Evolutionary conservation across 2,888 invertebrate species (phyloP).

Genomic region (Chesias legatella): DNA sequence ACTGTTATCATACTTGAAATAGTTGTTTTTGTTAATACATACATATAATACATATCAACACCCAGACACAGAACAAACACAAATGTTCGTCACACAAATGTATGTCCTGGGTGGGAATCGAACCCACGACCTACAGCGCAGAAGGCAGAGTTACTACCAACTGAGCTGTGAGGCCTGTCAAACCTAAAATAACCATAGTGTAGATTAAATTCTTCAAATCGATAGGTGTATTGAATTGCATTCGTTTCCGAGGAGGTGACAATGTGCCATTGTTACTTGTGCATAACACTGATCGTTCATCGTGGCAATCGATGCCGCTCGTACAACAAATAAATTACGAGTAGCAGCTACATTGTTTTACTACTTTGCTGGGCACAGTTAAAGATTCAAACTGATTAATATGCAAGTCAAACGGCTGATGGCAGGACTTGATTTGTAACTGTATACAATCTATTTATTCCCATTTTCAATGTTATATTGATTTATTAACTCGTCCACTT

Average conservation of each 20-base stretch:
- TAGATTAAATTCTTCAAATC: slow-evolving; percentile 50
- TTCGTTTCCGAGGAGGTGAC: slow-evolving; percentile 55
- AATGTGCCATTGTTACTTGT: slow-evolving; percentile 55
- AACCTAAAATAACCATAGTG: not conserved
- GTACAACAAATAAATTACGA: slow-evolving; percentile 8
- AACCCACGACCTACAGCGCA: too few relatives aligned
- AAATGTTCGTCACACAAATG: too few relatives aligned
- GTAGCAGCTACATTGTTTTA: not conserved
- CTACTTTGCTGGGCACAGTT: slow-evolving; percentile 1
- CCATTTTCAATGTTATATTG: slow-evolving; percentile 33
- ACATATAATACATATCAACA: too few relatives aligned
- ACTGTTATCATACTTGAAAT: too few relatives aligned
- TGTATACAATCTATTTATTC: slow-evolving; percentile 2
- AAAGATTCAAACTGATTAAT: too few relatives aligned
- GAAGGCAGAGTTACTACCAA: too few relatives aligned
- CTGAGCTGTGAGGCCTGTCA: too few relatives aligned
- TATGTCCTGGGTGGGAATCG: too few relatives aligned
- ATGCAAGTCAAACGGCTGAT: too few relatives aligned
- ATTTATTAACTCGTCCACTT: slow-evolving; percentile 47
- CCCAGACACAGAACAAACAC: too few relatives aligned
- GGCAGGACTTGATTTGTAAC: not conserved
- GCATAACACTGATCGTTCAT: slow-evolving; percentile 4
- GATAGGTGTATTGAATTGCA: slow-evolving; percentile 43
- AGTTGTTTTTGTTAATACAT: too few relatives aligned
- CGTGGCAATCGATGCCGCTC: slow-evolving; percentile 20